Conservation (phyloP, 2,797 vertebrate genomes). For the Spinus olivaceus region DNA sequence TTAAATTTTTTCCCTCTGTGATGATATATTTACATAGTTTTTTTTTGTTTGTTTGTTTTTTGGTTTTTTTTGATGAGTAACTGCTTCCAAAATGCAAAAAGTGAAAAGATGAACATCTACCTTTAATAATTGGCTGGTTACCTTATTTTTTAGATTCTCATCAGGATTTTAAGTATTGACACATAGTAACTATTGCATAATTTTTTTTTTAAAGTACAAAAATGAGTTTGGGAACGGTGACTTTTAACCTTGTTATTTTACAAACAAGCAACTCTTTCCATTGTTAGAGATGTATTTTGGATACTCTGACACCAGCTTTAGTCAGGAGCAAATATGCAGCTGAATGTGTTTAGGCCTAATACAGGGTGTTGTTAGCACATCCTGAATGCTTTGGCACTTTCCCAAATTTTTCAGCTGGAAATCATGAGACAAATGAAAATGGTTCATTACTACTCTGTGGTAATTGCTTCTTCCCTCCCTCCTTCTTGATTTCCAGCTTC, state of each 20-base stretch:
- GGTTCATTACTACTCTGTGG: background rate
- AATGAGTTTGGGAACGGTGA: background rate
- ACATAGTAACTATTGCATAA: background rate
- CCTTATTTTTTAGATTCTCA: background rate
- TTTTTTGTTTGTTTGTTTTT: too few species aligned
- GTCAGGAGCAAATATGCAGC: background rate
- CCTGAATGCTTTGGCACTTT: background rate
- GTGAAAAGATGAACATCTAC: background rate
- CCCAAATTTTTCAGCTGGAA: slow-evolving; percentile 1
- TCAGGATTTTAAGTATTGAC: background rate
- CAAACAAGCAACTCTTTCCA: background rate
- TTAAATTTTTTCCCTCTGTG: fast-evolving
- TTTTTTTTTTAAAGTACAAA: background rate
- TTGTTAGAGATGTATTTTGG: background rate
- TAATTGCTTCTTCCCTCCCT: background rate
- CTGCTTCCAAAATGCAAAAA: background rate
- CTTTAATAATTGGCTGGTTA: background rate
- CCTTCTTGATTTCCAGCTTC: background rate
- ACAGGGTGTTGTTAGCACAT: background rate
- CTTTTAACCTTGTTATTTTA: background rate
- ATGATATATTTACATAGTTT: background rate
- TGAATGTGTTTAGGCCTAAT: background rate
- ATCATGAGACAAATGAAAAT: background rate
- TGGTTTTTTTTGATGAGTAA: background rate
- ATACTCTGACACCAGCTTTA: background rate